Base-by-base conservation (phyloP, 2,888 invertebrate species). In the Yponomeuta sedellus region DNA sequence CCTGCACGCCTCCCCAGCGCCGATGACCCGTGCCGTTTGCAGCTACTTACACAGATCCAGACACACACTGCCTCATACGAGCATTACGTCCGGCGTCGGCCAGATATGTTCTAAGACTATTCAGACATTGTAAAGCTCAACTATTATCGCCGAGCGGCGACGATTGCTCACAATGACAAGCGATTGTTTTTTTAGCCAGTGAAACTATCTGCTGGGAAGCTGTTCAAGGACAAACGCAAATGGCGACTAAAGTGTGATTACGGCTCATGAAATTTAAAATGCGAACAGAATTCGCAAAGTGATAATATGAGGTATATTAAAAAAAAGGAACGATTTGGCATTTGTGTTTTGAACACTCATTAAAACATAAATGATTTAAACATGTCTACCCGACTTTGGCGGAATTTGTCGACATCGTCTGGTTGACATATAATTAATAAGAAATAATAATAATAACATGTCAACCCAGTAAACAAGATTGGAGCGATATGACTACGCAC, bases 1-100 rank as follows among this genome's bases (percentile, higher is more conserved):
- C 81, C 77, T 81, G 77, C 74, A 82, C 73, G 68, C 81, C 79
- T 69, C 79, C 76, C 86, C 86, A 85, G 72, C 78, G 75, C 73
- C 80, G 76, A 69, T 77, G 16, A 72, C 82, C 79, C 83, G 83
- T 79, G 68, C 77, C 78, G 80, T 78, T 70, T 69, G 71, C 75
- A 77, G 70, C 63, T 44, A 63, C 63, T 63, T 63, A 34, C 63
- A 52, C 34, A 11, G n/a, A 34, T 34, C 8, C 59, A 20, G 19
- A 59, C 11, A 57, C 57, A 22, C 59, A 25, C 20, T 10, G n/a
- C 2, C 22, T 19, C 11, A 59, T 25, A 12, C 59, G 20, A n/a
- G n/a, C 20, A 20, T 59, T 25, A 25, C 59, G 25, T 22, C 59
- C 22, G 22, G 11, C 20, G 20, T 19, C 11, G 11, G n/a, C 59